A percentile compares a stretch with the other conserved stretches of the same genome.
Conservation (phyloP, 1,140 invertebrate genomes). For the Sycophila sp. region DNA sequence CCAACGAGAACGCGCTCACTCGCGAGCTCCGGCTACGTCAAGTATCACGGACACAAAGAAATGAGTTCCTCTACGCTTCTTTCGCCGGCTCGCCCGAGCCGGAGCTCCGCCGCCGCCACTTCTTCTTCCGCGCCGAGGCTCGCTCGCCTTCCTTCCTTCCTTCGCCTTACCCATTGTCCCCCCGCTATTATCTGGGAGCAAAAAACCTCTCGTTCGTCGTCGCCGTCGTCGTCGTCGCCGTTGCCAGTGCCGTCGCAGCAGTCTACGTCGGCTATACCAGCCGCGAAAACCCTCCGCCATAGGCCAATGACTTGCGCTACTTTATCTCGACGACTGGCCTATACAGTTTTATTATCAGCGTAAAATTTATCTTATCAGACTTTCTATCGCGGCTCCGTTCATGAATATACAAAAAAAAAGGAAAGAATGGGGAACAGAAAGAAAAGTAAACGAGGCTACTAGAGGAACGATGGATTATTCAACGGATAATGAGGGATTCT, state of each 20-base stretch:
- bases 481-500: too few relatives aligned
- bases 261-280: neutral
- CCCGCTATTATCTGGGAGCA: slow-evolving; percentile 11
- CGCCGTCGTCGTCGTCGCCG: neutral
- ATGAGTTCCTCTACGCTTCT: slow-evolving; percentile 35
- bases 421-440: too few relatives aligned
- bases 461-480: too few relatives aligned
- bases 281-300: neutral
- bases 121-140: neutral
- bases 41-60: slow-evolving; percentile 37
- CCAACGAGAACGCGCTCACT: slow-evolving; percentile 42
- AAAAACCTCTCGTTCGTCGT: slow-evolving; percentile 18
- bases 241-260: neutral
- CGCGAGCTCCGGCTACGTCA: slow-evolving; percentile 38
- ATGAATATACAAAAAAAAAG: too few relatives aligned
- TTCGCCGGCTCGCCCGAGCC: slow-evolving; percentile 3
- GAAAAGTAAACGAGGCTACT: too few relatives aligned
- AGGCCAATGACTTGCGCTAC: slow-evolving; percentile 3
- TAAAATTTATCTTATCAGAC: too few relatives aligned
- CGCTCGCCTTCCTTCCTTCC: neutral
- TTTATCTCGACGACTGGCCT: neutral
- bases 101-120: neutral
- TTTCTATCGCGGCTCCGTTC: too few relatives aligned
- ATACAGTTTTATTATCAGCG: too few relatives aligned
- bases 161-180: slow-evolving; percentile 4